Evolutionary conservation across 2,888 invertebrate species (phyloP).

Genomic region (Drosophila prostipennis): DNA sequence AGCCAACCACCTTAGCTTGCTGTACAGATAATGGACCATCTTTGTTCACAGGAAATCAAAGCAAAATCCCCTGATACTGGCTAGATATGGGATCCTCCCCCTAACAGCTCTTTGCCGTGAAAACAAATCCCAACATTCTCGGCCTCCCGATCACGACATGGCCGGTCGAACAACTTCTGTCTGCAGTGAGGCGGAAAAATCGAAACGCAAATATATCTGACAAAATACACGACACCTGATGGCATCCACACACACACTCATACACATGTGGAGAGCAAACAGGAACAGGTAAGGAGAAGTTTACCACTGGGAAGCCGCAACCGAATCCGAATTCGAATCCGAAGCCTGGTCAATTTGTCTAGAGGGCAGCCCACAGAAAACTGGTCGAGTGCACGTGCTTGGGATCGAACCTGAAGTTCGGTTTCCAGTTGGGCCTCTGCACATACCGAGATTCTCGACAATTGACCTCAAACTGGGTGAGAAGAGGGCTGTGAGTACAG

Average conservation of each 20-base stretch:
- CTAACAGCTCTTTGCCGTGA: slow-evolving; percentile 22
- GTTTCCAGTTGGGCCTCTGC: slow-evolving; percentile 7
- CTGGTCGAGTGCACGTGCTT: slow-evolving; percentile 68
- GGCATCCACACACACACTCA: slow-evolving; percentile 41
- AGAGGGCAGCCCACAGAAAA: slow-evolving; percentile 57
- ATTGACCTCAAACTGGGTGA: slow-evolving; percentile 72
- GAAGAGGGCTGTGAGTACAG: slow-evolving; percentile 37
- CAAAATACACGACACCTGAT: slow-evolving; percentile 83
- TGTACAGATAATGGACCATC: slow-evolving; percentile 21
- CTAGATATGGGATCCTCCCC: slow-evolving; percentile 34
- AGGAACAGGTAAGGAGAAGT: slow-evolving; percentile 36
- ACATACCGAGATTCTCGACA: slow-evolving; percentile 27
- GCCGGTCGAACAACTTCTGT: slow-evolving; percentile 47
- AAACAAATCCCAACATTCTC: slow-evolving; percentile 28
- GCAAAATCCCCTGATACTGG: slow-evolving; percentile 20
- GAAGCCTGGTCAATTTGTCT: slow-evolving; percentile 64
- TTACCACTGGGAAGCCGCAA: slow-evolving; percentile 45
- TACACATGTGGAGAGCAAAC: slow-evolving; percentile 24
- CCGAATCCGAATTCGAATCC: slow-evolving; percentile 36
- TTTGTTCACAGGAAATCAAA: slow-evolving; percentile 39
- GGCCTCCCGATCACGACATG: slow-evolving; percentile 38
- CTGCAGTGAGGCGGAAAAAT: slow-evolving; percentile 48
- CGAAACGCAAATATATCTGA: slow-evolving; percentile 82
- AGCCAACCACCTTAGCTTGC: slow-evolving; percentile 4
- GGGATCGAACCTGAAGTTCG: slow-evolving; percentile 25